Base-by-base conservation (phyloP, 2,797 vertebrate species). In the Neopelma chrysocephalum region DNA sequence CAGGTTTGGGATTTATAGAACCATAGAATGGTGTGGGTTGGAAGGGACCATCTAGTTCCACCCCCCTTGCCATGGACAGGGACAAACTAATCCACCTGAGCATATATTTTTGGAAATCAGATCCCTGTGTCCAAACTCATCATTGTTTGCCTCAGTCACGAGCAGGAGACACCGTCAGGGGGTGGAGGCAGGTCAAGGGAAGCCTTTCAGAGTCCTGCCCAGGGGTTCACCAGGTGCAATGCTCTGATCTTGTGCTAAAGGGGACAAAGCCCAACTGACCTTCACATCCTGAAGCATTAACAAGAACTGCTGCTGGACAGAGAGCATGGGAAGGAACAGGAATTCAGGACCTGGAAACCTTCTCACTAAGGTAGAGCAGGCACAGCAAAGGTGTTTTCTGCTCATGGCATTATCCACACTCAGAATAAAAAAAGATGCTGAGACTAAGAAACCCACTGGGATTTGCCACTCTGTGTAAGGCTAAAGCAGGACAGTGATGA, bases 341-440 rank as follows among this genome's bases (percentile, higher is more conserved):
- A 51, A 29, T 54, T 56, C 21, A 3, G 14, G 32, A 9, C 21
- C 50, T 76, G 54, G 42, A 51, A 79, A 64, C 17, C 27, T 66
- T 20, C 38, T 76, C 6, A 23, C 15, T 8, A 23, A 40, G 47
- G 58, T 11, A 45, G 19, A 64, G 45, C 5, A 75, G 48, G 25
- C 31, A 27, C 43, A 50, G 43, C 19, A 31, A 57, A 65, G 43
- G 15, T 50, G 25, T 61, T 61, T 40, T 57, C 45, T 56, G 57
- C 27, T 29, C 2, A 0, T 21, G 11, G 20, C 23, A 2, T 38
- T 13, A 9, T 16, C 43, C 36, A 11, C 25, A 47, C 11, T 18
- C 34, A 20, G 43, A 43, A 40, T 0, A 27, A 36, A 29, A 23
- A 57, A 65, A 45, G 27, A 14, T 2, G 1, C 5, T 14, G 54